Evolutionary conservation across 2,797 vertebrate genomes (phyloP).

Genomic region (Hyperoplus lanceolatus): DNA sequence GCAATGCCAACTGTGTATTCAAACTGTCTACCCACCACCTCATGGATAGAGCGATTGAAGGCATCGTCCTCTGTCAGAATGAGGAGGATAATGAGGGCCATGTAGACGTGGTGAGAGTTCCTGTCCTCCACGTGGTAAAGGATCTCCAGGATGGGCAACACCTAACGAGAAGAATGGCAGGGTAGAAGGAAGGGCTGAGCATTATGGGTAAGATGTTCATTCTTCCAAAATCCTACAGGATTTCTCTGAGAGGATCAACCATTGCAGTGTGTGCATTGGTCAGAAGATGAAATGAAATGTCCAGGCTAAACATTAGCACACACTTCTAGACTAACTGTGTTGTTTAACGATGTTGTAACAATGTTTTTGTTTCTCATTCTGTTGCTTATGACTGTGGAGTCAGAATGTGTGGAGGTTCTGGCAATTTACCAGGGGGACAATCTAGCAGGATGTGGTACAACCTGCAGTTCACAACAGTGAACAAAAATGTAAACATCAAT

Average conservation of each 20-base stretch:
- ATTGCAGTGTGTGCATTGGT: neutral
- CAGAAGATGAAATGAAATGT: neutral
- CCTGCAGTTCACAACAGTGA: neutral
- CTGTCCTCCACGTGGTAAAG: constrained; percentile 97
- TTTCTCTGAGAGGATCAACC: neutral
- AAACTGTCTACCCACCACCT: constrained; percentile 90
- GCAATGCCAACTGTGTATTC: constrained; percentile 4
- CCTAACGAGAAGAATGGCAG: constrained; percentile 78
- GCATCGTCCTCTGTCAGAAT: constrained; percentile 98
- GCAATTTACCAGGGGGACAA: neutral
- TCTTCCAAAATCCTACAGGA: constrained; percentile 16
- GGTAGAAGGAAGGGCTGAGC: constrained; percentile 2
- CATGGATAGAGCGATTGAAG: constrained; percentile 97
- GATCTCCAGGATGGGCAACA: constrained; percentile 97
- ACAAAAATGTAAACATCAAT: neutral
- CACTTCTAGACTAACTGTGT: neutral
- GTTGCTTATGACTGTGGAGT: too few relatives aligned
- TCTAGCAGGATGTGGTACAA: neutral
- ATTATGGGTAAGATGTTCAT: neutral
- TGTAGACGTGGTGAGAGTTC: constrained; percentile 99
- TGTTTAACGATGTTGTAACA: neutral
- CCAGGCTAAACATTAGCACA: neutral
- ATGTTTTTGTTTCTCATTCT: neutral
- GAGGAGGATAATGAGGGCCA: constrained; percentile 98
- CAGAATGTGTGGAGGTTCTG: neutral